phyloP scores from a whole-genome alignment of 2,888 invertebrate genomes.

The Pollenia labialis region DNA sequence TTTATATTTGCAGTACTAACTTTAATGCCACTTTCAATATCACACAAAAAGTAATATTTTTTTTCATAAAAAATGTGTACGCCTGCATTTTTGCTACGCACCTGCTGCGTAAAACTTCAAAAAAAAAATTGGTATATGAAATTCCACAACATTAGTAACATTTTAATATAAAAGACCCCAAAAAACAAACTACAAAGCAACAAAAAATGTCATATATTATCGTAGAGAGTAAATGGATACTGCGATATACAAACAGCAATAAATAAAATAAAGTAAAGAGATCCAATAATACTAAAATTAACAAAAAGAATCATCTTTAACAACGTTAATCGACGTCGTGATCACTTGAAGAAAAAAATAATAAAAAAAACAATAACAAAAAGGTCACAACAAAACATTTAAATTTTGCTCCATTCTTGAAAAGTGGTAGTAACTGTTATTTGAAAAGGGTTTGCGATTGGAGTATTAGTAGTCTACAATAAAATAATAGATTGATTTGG shows the following conservation, averaged over 20 bases:
- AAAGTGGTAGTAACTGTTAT: not conserved
- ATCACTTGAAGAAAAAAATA: constrained; percentile 24
- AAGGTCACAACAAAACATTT: constrained; percentile 26
- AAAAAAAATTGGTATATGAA: constrained; percentile 17
- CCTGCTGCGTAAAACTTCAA: constrained; percentile 48
- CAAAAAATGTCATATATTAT: constrained; percentile 57
- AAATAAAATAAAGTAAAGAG: constrained; percentile 14
- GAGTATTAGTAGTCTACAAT: too few species aligned
- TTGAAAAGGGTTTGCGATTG: too few species aligned
- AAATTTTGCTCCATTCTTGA: constrained; percentile 9
- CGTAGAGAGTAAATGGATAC: constrained; percentile 22
- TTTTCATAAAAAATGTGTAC: too few species aligned
- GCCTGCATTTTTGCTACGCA: constrained; percentile 11
- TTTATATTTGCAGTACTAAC: too few species aligned
- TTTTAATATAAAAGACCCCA: not conserved
- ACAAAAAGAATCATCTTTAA: constrained; percentile 33
- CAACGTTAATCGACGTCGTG: constrained; percentile 30
- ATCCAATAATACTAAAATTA: constrained; percentile 26
- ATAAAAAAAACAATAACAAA: constrained; percentile 27
- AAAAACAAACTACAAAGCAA: constrained; percentile 18
- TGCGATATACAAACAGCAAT: constrained; percentile 5
- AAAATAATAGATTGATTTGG: too few species aligned
- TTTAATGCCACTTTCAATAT: too few species aligned
- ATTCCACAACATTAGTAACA: constrained; percentile 26
- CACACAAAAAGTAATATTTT: too few species aligned